Base-by-base conservation (phyloP, 2,113 vertebrate species). In the Prunella fulvescens region DNA sequence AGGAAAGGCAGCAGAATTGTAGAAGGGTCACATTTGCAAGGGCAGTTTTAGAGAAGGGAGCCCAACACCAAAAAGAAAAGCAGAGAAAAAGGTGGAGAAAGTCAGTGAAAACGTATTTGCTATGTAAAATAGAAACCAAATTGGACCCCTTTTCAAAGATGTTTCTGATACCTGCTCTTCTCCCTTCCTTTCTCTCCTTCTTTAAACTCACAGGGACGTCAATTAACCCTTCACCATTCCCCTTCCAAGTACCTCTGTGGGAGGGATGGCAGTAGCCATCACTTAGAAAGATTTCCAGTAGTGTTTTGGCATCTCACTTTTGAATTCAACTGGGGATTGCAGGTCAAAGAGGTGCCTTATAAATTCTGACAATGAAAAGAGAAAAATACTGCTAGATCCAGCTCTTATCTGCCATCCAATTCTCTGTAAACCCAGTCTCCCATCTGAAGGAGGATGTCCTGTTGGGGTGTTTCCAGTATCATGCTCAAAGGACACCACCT, bases 1-100 rank as follows among this genome's bases (percentile, higher is more conserved):
- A 89, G 57, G 47, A 88, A 86, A 93, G 79, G 60, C 78, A 83
- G 62, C 42, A 66, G 84, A 84, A 86, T 4, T 18, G 64, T 26
- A 76, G 56, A 81, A 83, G 67, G 80, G 94, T 94, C 72, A 94
- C 53, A 67, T 56, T 81, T 78, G 72, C 90, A 93, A 84, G 80
- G 76, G 69, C 29, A 19, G 47, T 86, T 93, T 56, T 67, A 67
- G 28, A 88, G 44, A 80, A 82, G 56, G 64, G 31, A 92, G 35
- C 42, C 35, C 81, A 83, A 81, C 19, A 78, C 56, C 58, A 72
- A 71, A 54, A 28, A 54, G 11, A 24, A 5, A 91, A 92, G 58
- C 0, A 2, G 51, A 91, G 81, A 85, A 91, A 81, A 81, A 92
- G 51, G 64, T 67, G 44, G 89, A 84, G 77, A 89, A 91, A 92